A percentile compares a stretch with the other conserved stretches of the same genome.
Evolutionary conservation across 2,113 vertebrate genomes (phyloP).

Genomic region (Verasper variegatus): DNA sequence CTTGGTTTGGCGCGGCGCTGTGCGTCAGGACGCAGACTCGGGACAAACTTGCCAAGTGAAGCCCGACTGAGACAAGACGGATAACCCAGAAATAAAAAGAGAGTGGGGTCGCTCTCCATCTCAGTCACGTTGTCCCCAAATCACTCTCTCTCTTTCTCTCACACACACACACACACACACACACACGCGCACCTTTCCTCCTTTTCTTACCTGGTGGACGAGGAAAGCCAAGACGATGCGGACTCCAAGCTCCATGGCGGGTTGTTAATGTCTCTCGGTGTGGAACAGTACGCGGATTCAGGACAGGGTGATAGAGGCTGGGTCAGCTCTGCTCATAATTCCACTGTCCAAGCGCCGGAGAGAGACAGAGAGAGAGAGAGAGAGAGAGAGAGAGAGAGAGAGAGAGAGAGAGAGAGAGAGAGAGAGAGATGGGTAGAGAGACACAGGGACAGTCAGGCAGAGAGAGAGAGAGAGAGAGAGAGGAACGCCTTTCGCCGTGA

Average conservation of each 20-base stretch:
- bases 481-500: conserved; percentile 86
- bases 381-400: conserved; percentile 76
- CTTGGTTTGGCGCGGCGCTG: not conserved
- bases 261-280: conserved; percentile 74
- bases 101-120: not conserved
- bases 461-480: conserved; percentile 77
- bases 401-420: not conserved
- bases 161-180: not conserved
- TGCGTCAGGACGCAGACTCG: conserved; percentile 7
- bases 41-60: conserved; percentile 56
- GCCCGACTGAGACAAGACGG: not conserved
- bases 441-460: conserved; percentile 70
- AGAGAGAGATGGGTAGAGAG: no score
- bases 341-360: conserved; percentile 92
- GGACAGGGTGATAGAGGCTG: conserved; percentile 87
- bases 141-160: not conserved
- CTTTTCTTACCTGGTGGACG: conserved; percentile 92
- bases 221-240: conserved; percentile 89
- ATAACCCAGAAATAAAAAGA: not conserved
- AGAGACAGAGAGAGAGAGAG: conserved; percentile 77
- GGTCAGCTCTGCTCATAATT: conserved; percentile 99
- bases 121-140: not conserved
- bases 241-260: conserved; percentile 89
- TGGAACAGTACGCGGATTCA: conserved; percentile 72
- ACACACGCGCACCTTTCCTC: not conserved